A percentile compares a stretch with the other conserved stretches of the same genome.
These are phyloP conservation scores for Venturia canescens DNA, from an alignment of 1,140 invertebrate genomes.

Conservation along the genomic window DNA sequence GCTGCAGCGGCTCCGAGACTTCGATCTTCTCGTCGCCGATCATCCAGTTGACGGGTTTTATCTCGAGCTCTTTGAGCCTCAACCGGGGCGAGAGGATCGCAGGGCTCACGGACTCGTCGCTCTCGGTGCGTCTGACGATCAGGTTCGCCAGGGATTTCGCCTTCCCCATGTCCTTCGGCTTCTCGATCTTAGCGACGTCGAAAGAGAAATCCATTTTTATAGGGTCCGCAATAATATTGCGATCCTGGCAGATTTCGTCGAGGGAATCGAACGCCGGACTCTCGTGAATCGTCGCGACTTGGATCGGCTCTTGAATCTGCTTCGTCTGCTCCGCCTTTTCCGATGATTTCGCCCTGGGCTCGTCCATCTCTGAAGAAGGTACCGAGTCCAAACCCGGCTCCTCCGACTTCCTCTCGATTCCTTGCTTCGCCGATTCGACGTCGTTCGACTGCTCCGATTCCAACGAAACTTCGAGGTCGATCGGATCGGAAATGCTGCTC, in stretches of 20 bases:
- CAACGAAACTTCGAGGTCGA: conserved; percentile 63
- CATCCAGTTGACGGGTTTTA: conserved; percentile 73
- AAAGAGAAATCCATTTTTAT: conserved; percentile 27
- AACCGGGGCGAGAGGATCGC: conserved; percentile 46
- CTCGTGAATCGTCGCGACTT: conserved; percentile 62
- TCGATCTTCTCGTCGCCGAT: conserved; percentile 75
- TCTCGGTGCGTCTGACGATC: conserved; percentile 20
- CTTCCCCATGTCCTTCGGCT: conserved; percentile 47
- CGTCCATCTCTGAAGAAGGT: conserved; percentile 70
- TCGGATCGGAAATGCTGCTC: conserved; percentile 71
- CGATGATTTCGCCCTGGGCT: conserved; percentile 57
- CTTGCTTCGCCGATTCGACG: conserved; percentile 43
- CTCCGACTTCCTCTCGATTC: conserved; percentile 42
- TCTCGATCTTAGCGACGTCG: conserved; percentile 15
- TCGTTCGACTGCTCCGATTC: conserved; percentile 36
- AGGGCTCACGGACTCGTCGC: conserved; percentile 54
- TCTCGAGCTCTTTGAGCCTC: conserved; percentile 66
- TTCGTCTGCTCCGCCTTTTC: conserved; percentile 44
- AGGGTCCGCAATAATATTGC: conserved; percentile 65
- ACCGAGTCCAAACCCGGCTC: conserved; percentile 67
- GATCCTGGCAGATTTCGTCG: conserved; percentile 63
- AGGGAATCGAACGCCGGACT: conserved; percentile 68
- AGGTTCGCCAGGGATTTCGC: conserved; percentile 42
- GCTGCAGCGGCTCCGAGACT: conserved; percentile 69
- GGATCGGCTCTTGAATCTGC: conserved; percentile 46